A percentile compares a stretch with the other conserved stretches of the same genome.
Evolutionary conservation across 2,888 invertebrate species (phyloP).

Genomic region (Marronus borbonicus): DNA sequence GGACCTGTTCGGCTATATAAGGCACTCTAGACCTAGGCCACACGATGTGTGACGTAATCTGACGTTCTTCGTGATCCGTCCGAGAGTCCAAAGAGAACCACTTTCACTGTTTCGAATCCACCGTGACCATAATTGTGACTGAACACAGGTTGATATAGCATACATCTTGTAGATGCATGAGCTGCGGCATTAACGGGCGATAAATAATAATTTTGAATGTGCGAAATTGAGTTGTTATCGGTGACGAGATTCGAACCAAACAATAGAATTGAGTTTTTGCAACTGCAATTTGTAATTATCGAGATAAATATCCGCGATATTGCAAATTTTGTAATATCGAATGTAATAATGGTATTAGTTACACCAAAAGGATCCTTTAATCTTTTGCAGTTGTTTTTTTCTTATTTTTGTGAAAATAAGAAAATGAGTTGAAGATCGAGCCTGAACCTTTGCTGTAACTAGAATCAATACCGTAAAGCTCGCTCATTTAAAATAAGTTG

Average conservation of each 20-base stretch:
- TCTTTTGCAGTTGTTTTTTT: too few relatives aligned
- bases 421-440: too few relatives aligned
- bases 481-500: too few relatives aligned
- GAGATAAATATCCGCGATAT: conserved; percentile 4
- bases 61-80: conserved; percentile 54
- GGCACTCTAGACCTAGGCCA: conserved; percentile 62
- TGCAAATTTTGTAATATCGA: not conserved
- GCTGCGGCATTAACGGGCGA: not conserved
- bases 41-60: conserved; percentile 58
- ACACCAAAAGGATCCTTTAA: too few relatives aligned
- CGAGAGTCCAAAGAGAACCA: conserved; percentile 40
- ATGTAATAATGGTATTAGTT: not conserved
- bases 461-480: too few relatives aligned
- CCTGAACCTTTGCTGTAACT: too few relatives aligned
- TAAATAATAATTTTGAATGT: conserved; percentile 8
- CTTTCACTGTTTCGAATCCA: conserved; percentile 42
- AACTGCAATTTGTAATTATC: not conserved
- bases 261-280: conserved; percentile 15
- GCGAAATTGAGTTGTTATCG: not conserved
- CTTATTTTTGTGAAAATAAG: too few relatives aligned
- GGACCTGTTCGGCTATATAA: conserved; percentile 61
- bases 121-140: conserved; percentile 19
- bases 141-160: not conserved
- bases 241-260: not conserved
- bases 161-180: not conserved